Conservation (phyloP, 1,140 invertebrate genomes). For the Coptotermes formosanus region DNA sequence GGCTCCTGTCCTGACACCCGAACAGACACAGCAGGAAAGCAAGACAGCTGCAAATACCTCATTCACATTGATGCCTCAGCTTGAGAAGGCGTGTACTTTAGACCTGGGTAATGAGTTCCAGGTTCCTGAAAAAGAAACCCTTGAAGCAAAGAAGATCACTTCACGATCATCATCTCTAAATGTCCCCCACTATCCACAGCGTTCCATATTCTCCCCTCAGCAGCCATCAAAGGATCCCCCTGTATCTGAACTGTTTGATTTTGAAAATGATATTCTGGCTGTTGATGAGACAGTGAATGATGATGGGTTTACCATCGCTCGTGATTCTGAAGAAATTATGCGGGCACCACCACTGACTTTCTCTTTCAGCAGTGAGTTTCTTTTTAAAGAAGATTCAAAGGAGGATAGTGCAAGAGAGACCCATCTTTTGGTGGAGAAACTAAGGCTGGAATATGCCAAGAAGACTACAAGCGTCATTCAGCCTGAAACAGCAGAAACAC, state of each 20-base stretch:
- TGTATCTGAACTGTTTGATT: slow-evolving; percentile 61
- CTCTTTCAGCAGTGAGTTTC: slow-evolving; percentile 61
- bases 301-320: slow-evolving; percentile 60
- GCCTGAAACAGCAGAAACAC: slow-evolving; percentile 19
- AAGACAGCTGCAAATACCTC: slow-evolving; percentile 9
- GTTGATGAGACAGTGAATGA: slow-evolving; percentile 60
- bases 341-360: slow-evolving; percentile 58
- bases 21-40: slow-evolving; percentile 37
- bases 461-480: slow-evolving; percentile 53
- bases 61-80: slow-evolving; percentile 23
- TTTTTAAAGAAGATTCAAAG: slow-evolving; percentile 76
- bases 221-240: slow-evolving; percentile 59
- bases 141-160: slow-evolving; percentile 39
- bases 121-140: slow-evolving; percentile 25
- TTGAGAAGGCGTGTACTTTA: slow-evolving; percentile 17
- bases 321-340: slow-evolving; percentile 58
- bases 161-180: slow-evolving; percentile 37
- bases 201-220: slow-evolving; percentile 70
- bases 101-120: slow-evolving; percentile 31
- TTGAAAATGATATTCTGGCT: slow-evolving; percentile 62
- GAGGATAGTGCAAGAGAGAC: slow-evolving; percentile 74
- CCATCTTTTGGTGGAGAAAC: slow-evolving; percentile 72
- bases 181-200: slow-evolving; percentile 48
- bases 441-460: slow-evolving; percentile 65
- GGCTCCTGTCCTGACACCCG: slow-evolving; percentile 8